Percentiles rank a stretch among this genome's conserved stretches.
phyloP scores from a whole-genome alignment of 2,888 invertebrate genomes.

The Metallyticus violacea region DNA sequence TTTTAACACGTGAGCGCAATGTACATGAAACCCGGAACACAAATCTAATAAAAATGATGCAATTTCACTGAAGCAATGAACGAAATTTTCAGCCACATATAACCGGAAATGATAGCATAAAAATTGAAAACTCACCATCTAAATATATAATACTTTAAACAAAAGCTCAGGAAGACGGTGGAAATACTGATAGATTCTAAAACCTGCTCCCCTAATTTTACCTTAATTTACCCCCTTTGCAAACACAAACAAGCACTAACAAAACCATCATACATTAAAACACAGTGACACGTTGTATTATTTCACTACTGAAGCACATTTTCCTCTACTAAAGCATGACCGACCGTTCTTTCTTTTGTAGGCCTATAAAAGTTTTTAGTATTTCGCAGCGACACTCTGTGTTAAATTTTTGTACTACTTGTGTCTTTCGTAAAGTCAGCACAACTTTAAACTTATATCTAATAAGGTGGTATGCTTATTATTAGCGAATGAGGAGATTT shows the following conservation, averaged over 20 bases:
- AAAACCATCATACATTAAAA: not conserved
- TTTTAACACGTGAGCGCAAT: not conserved
- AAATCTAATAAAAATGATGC: not conserved
- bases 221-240: not conserved
- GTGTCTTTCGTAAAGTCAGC: not conserved
- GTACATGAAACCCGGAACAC: not conserved
- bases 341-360: not conserved
- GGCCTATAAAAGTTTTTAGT: conserved; percentile 15
- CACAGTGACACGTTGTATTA: not conserved
- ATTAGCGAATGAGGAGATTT: not conserved
- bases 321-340: not conserved
- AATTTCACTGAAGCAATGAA: not conserved
- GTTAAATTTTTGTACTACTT: conserved; percentile 2
- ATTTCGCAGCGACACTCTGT: conserved; percentile 18
- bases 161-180: not conserved
- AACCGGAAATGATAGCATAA: conserved; percentile 31
- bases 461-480: not conserved
- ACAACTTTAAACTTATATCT: not conserved
- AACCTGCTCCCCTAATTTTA: not conserved
- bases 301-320: not conserved
- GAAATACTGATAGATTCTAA: not conserved
- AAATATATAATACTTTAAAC: not conserved
- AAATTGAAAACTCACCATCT: conserved; percentile 23
- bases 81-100: not conserved
- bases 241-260: not conserved